Evolutionary conservation across 2,888 invertebrate species (phyloP).

Genomic region (Tanytarsus gracilentus): DNA sequence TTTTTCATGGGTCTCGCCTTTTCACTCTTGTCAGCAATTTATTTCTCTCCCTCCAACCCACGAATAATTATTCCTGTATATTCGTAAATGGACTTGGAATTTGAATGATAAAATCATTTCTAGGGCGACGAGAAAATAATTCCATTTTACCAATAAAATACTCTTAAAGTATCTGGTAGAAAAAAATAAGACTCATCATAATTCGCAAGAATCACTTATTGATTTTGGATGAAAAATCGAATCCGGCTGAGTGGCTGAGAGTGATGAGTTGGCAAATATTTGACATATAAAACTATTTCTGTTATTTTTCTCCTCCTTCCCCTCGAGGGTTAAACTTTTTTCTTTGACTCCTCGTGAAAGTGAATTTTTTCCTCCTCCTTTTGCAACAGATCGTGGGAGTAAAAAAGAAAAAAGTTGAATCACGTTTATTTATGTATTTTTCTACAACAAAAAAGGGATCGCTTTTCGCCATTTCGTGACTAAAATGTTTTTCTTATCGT

Average conservation of each 20-base stretch:
- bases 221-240: too few relatives aligned
- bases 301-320: too few relatives aligned
- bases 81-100: too few relatives aligned
- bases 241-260: too few relatives aligned
- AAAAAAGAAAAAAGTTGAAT: neutral
- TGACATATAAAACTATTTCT: too few relatives aligned
- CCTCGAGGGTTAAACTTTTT: neutral
- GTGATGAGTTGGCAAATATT: too few relatives aligned
- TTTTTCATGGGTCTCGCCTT: too few relatives aligned
- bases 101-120: too few relatives aligned
- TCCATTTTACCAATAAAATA: too few relatives aligned
- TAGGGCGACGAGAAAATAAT: too few relatives aligned
- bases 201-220: neutral
- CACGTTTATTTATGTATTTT: slow-evolving; percentile 12
- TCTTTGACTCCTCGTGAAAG: neutral
- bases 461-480: neutral
- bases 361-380: neutral
- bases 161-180: too few relatives aligned
- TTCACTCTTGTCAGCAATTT: neutral
- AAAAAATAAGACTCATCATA: slow-evolving; percentile 3
- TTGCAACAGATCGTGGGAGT: neutral
- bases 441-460: neutral
- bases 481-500: neutral
- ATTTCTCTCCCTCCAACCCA: neutral
- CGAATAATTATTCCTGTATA: too few relatives aligned